These are phyloP conservation scores for Psophia crepitans DNA, from an alignment of 2,113 vertebrate genomes.

Conservation along the genomic window DNA sequence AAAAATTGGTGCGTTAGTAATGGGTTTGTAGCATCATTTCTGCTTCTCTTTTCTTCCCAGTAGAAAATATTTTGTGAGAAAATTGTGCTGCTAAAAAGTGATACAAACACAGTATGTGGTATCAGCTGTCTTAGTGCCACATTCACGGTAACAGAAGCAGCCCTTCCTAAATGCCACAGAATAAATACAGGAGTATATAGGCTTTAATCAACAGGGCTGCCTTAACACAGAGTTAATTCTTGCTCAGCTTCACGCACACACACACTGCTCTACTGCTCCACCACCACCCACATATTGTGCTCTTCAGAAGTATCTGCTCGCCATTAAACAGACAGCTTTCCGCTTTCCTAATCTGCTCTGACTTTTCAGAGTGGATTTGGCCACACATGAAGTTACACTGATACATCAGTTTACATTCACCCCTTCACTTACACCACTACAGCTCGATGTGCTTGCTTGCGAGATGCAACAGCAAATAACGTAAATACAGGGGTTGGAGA, in stretches of 20 bases:
- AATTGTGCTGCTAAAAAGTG: background rate
- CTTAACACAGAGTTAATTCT: background rate
- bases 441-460: background rate
- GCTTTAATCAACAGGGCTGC: background rate
- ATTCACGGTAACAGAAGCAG: background rate
- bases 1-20: background rate
- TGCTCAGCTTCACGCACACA: background rate
- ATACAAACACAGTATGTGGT: background rate
- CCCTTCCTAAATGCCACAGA: background rate
- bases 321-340: background rate
- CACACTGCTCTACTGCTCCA: background rate
- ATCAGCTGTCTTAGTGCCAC: background rate
- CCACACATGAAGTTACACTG: slow-evolving; percentile 4
- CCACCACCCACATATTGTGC: background rate
- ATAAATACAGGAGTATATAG: background rate
- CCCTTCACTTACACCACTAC: background rate
- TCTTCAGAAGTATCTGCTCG: background rate
- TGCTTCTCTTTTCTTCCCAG: background rate
- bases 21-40: background rate
- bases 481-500: background rate
- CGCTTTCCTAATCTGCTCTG: background rate
- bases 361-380: background rate
- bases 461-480: background rate
- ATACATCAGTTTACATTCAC: background rate
- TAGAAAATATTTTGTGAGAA: background rate